These are phyloP conservation scores for Imbricaverruca yamaguchii DNA, from an alignment of 2,888 invertebrate genomes.

Conservation along the genomic window DNA sequence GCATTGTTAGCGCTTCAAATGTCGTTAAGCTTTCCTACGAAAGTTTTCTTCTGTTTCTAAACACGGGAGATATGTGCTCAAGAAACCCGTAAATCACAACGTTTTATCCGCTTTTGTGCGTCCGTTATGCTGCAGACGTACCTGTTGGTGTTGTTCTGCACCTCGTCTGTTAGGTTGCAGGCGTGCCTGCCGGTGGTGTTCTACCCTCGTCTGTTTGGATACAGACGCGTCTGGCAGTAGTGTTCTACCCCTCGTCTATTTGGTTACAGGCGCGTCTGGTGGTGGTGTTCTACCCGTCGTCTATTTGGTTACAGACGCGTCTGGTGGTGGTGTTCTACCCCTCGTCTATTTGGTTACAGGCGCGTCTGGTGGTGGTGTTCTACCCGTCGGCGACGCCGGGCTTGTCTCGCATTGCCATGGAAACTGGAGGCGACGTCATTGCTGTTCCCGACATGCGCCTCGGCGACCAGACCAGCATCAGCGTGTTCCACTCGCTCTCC, in stretches of 20 bases:
- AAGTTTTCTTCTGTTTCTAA: too few relatives aligned
- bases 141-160: constrained; percentile 14
- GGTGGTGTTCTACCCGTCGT: constrained; percentile 19
- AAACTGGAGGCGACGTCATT: constrained; percentile 46
- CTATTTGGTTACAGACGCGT: neutral
- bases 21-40: too few relatives aligned
- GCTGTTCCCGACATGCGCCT: constrained; percentile 48
- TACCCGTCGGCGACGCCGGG: constrained; percentile 32
- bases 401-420: constrained; percentile 45
- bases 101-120: too few relatives aligned
- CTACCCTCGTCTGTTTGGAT: neutral
- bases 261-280: neutral
- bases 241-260: constrained; percentile 18
- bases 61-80: too few relatives aligned
- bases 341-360: neutral
- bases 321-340: constrained; percentile 20
- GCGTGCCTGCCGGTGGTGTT: constrained; percentile 3
- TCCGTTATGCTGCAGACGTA: neutral
- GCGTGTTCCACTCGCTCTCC: constrained; percentile 35
- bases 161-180: neutral
- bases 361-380: constrained; percentile 13
- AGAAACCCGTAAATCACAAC: too few relatives aligned
- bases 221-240: neutral
- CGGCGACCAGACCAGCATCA: constrained; percentile 36
- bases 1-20: too few relatives aligned